Base-by-base conservation (phyloP, 2,113 vertebrate genomes). In the Okapia johnstoni region DNA sequence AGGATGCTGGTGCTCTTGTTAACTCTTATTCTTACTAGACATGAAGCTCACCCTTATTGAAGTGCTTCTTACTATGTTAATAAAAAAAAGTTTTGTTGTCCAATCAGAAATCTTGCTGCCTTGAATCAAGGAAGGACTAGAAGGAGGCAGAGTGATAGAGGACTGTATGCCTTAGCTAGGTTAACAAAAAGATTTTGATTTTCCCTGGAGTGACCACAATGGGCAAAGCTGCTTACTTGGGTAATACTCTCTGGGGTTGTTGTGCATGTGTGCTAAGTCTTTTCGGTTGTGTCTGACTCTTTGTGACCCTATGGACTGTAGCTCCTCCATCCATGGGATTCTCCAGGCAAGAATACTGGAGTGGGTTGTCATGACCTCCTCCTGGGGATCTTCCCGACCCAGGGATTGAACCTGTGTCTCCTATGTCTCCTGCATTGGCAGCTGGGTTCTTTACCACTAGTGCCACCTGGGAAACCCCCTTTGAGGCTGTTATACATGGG, bases 251-350 rank as follows among this genome's bases (percentile, higher is more conserved):
- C 86, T 90, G 58, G 7, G 36, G 13, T n/a, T 88, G 36, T 84
- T 55, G 50, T 46, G 10, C 2, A 0, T 70, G n/a, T 70, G 66
- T 70, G n/a, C n/a, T 40, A 12, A 1, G 9, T 23, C 0, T 0
- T 19, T 70, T 40, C 0, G 0, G n/a, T 40, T 70, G n/a, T 70
- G n/a, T 70, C n/a, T 23, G 63, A 70, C 5, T 70, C 63, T 70
- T 36, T 36, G 19, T 0, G 0, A 36, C 4, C 19, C n/a, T 36
- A 23, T 70, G 17, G n/a, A 36, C 19, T 5, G 0, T 70, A 70
- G 19, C 19, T 70, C 5, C 66, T 70, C 19, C 66, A 36, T 70
- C n/a, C 66, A 23, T 70, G 10, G 66, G 10, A 70, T 40, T 70
- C 66, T 70, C 66, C 66, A 70, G 66, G 66, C 66, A 40, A 70